phyloP scores from a whole-genome alignment of 37 sponge, comb jelly and placozoan genomes.

The Spongia lamella region DNA sequence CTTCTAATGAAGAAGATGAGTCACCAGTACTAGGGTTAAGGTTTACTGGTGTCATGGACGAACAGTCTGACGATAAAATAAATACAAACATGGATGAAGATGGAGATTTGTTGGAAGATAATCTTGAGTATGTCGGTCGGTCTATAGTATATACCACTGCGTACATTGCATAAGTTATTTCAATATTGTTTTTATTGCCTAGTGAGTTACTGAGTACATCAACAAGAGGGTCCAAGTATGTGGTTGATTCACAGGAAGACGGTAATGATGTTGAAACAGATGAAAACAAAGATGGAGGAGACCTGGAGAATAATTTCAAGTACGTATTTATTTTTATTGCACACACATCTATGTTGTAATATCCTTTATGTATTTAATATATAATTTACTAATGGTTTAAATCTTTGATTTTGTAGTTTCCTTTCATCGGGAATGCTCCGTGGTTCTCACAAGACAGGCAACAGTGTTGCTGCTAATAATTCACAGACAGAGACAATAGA shows the following conservation, averaged over 20 bases:
- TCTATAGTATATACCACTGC: not conserved
- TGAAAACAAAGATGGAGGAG: slow-evolving; percentile 11
- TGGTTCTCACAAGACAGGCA: not conserved
- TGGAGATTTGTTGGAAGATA: too few relatives aligned
- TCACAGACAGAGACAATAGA: not conserved
- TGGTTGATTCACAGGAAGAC: not conserved
- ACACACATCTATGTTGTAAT: not conserved
- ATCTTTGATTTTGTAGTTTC: not conserved
- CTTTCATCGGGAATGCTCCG: not conserved
- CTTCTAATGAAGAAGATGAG: too few relatives aligned
- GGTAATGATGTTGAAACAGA: not conserved
- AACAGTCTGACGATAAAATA: too few relatives aligned
- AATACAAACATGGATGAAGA: too few relatives aligned
- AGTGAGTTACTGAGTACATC: too few relatives aligned
- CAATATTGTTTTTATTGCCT: too few relatives aligned
- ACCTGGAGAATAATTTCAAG: slow-evolving; percentile 18
- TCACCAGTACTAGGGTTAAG: too few relatives aligned
- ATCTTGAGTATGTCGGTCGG: too few relatives aligned
- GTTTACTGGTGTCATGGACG: too few relatives aligned
- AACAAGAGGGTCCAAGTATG: too few relatives aligned
- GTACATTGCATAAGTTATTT: not conserved
- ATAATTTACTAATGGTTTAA: too few relatives aligned
- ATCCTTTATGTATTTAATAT: not conserved
- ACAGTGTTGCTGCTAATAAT: not conserved
- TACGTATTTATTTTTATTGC: slow-evolving; percentile 3